A percentile compares a stretch with the other conserved stretches of the same genome.
Conservation (phyloP, 2,113 vertebrate species). For the Caracal caracal region DNA sequence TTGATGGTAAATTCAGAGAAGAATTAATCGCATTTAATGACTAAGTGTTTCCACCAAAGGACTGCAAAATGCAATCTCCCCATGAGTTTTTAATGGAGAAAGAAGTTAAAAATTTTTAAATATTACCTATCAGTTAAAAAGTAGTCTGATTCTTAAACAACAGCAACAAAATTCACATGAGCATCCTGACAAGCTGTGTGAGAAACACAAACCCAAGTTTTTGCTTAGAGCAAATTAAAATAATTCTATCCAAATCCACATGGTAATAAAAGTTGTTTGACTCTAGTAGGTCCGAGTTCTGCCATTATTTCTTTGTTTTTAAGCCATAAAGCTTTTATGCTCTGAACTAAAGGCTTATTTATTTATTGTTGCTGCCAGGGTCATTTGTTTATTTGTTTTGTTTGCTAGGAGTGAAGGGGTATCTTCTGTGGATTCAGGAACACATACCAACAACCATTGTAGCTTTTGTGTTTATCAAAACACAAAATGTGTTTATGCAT, state of each 20-base stretch:
- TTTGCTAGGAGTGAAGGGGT: not conserved
- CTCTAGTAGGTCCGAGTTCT: not conserved
- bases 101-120: not conserved
- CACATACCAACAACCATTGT: not conserved
- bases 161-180: not conserved
- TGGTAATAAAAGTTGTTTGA: not conserved
- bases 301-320: not conserved
- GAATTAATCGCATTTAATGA: conserved; percentile 17
- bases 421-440: not conserved
- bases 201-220: not conserved
- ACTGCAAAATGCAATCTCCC: not conserved
- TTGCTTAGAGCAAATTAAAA: not conserved
- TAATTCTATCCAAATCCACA: not conserved
- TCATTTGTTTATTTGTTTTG: not conserved
- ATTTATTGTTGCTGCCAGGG: not conserved
- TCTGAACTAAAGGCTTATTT: conserved; percentile 21
- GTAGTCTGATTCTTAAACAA: conserved; percentile 29
- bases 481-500: too few species aligned
- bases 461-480: not conserved
- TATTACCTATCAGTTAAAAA: not conserved
- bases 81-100: not conserved
- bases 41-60: not conserved
- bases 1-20: not conserved
- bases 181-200: not conserved
- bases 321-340: not conserved